Base-by-base conservation (phyloP, 2,797 vertebrate species). In the Arctocebus calabarensis region DNA sequence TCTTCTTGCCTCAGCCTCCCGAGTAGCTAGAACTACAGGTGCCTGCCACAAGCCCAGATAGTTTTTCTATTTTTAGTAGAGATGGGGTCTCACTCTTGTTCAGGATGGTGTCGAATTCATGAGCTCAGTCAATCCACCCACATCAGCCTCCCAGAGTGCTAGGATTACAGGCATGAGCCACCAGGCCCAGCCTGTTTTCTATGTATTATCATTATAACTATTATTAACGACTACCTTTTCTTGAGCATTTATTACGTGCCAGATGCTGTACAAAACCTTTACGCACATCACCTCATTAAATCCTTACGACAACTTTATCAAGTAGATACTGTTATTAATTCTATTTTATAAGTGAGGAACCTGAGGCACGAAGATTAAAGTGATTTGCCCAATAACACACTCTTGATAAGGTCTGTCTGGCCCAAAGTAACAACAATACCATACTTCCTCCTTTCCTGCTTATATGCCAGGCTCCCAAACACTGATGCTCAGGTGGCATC, bases 311-410 rank as follows among this genome's bases (percentile, higher is more conserved):
- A 52, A 75, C 43, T 20, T 62, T 52, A 70, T 82, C 17, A 85
- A 7, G 23, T 59, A 55, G 22, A 27, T 77, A 84, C n/a, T 81
- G 48, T 62, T 78, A 74, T 34, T 7, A 37, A 92, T 75, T 84
- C 37, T 20, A 40, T 90, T 92, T 84, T 88, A 75, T 77, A 79
- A 40, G 62, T 66, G n/a, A 85, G 57, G 19, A 94, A 94, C 84
- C 27, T 71, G 77, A 95, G 55, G 45, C 61, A 87, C n/a, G 75
- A n/a, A 84, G 40, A 73, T 48, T 81, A 83, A 90, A 77, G 45
- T 43, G 59, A 71, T 71, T 84, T 79, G 7, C 19, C 37, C 61
- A 82, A 88, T 45, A 62, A 68, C 55, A 82, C 43, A 73, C 27
- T 82, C 20, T 88, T 87, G 71, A 62, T 55, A 94, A 84, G 12